Conservation (phyloP, 2,113 vertebrate species). For the Riparia riparia region DNA sequence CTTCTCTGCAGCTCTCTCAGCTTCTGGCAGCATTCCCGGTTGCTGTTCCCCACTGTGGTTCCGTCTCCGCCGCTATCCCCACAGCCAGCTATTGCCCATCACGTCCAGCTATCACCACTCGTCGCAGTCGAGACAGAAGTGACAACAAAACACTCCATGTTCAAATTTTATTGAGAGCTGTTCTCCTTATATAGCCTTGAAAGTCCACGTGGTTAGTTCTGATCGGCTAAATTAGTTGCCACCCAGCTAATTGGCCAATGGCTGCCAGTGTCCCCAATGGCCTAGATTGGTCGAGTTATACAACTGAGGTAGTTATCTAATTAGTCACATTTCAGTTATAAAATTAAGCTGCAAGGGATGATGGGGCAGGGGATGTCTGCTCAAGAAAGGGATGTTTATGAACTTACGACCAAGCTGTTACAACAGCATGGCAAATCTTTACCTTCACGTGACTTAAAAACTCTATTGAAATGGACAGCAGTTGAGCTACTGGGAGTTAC, state of each 20-base stretch:
- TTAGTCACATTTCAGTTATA: neutral
- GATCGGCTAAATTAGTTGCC: neutral
- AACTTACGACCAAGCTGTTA: no score
- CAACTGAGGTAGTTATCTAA: neutral
- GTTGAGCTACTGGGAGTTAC: no score
- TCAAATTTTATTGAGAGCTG: neutral
- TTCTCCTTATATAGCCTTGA: neutral
- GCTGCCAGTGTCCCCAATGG: neutral
- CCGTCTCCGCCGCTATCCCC: fast-evolving
- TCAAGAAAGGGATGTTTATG: no score
- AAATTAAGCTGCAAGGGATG: neutral
- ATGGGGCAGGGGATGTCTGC: no score
- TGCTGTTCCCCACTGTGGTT: neutral
- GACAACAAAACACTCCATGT: neutral
- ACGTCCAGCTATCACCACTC: neutral
- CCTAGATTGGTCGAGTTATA: neutral
- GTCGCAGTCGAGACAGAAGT: fast-evolving
- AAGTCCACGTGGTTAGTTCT: neutral
- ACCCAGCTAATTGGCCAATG: neutral
- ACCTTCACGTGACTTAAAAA: no score
- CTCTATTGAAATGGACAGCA: no score
- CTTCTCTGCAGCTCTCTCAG: no score
- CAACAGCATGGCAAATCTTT: no score
- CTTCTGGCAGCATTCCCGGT: neutral
- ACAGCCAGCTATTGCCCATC: neutral